phyloP scores from a whole-genome alignment of 2,113 vertebrate genomes.

The Xerus inauris region DNA sequence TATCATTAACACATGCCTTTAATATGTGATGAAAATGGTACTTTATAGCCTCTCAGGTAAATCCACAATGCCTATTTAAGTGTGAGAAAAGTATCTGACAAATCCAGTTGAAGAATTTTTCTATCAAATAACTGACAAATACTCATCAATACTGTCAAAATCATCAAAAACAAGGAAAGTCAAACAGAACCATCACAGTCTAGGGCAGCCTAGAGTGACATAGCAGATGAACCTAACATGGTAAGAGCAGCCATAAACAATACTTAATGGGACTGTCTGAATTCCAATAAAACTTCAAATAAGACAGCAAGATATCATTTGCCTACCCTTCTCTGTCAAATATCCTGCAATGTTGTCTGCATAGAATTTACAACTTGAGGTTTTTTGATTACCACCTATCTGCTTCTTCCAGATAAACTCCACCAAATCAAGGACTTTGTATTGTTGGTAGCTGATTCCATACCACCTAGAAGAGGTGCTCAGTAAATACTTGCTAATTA shows the following conservation, averaged over 20 bases:
- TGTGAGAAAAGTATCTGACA: neutral
- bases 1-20: neutral
- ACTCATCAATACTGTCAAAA: neutral
- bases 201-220: neutral
- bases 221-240: neutral
- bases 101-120: neutral
- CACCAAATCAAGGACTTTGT: neutral
- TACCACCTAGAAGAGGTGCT: neutral
- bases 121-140: neutral
- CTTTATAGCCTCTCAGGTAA: neutral
- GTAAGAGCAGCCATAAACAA: neutral
- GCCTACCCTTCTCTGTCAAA: neutral
- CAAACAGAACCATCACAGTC: neutral
- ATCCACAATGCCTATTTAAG: neutral
- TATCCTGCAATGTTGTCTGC: too few species aligned
- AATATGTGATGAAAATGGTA: neutral
- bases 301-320: neutral
- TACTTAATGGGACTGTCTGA: neutral
- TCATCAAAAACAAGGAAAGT: neutral
- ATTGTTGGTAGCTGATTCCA: neutral
- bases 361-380: rapidly evolving
- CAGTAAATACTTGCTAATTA: neutral
- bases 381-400: neutral
- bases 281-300: too few species aligned
- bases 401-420: neutral